phyloP scores from a whole-genome alignment of 2,113 vertebrate genomes.

The Coptodon bakossiorum region DNA sequence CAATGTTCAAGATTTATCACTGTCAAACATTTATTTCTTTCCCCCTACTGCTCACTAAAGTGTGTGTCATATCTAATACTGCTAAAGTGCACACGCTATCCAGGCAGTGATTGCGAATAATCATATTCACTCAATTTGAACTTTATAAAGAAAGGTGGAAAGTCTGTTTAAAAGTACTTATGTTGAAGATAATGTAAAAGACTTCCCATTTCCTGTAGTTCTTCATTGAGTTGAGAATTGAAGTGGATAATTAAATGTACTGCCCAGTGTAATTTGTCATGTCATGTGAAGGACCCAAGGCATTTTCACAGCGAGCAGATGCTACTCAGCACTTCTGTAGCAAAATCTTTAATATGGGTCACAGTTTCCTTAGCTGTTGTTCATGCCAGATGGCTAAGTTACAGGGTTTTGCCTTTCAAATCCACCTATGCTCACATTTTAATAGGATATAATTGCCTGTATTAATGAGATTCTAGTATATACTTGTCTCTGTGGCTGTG shows the following conservation, averaged over 20 bases:
- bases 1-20: background rate
- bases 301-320: slow-evolving; percentile 69
- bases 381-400: slow-evolving; percentile 63
- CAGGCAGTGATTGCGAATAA: background rate
- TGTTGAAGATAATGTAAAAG: slow-evolving; percentile 2
- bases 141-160: background rate
- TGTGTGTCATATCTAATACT: background rate
- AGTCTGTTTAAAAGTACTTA: background rate
- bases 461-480: slow-evolving; percentile 18
- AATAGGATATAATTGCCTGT: slow-evolving; percentile 22
- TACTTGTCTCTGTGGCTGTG: slow-evolving; percentile 13
- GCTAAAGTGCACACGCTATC: background rate
- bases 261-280: slow-evolving; percentile 73
- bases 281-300: slow-evolving; percentile 70
- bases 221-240: slow-evolving; percentile 52
- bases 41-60: background rate
- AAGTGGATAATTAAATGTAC: slow-evolving; percentile 77
- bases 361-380: slow-evolving; percentile 60
- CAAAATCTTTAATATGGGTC: slow-evolving; percentile 70
- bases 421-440: slow-evolving; percentile 33
- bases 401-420: slow-evolving; percentile 44
- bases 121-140: background rate
- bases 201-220: slow-evolving; percentile 19
- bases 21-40: background rate
- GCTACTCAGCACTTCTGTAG: slow-evolving; percentile 71